Conservation (phyloP, 2,797 vertebrate species). For the Phalanger gymnotis region DNA sequence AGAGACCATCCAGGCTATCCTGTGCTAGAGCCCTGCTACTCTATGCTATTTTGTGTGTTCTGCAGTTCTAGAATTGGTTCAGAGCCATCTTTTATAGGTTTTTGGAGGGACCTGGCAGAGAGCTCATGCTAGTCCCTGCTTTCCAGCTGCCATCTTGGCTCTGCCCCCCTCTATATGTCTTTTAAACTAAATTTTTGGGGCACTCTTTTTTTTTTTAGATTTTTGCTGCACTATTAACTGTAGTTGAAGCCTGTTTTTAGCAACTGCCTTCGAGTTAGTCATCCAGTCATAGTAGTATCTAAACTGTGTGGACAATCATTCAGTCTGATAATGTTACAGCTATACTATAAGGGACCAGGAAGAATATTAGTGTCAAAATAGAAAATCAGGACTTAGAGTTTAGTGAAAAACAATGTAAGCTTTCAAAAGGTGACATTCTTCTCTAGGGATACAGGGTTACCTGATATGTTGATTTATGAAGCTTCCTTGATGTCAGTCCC, state of each 20-base stretch:
- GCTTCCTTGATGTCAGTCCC: constrained; percentile 56
- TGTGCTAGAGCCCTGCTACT: no score
- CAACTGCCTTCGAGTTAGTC: constrained; percentile 38
- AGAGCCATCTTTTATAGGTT: no score
- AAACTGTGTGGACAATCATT: constrained; percentile 51
- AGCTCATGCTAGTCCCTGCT: no score
- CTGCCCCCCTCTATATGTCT: no score
- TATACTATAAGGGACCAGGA: background rate
- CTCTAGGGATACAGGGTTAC: constrained; percentile 45
- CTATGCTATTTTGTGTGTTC: no score
- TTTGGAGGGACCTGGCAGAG: no score
- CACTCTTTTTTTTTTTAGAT: no score
- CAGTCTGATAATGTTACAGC: constrained; percentile 18
- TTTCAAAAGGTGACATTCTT: constrained; percentile 68
- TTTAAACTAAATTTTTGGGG: background rate
- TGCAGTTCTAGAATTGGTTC: no score
- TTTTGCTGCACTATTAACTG: background rate
- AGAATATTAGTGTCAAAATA: constrained; percentile 25
- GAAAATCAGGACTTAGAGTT: constrained; percentile 45
- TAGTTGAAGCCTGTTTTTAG: constrained; percentile 61
- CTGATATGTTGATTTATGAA: constrained; percentile 68
- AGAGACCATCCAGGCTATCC: no score
- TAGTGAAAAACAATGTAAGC: constrained; percentile 45
- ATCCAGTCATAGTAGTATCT: constrained; percentile 63
- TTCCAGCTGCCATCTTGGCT: no score